phyloP scores from a whole-genome alignment of 2,797 vertebrate genomes.

The Xyrichtys novacula region DNA sequence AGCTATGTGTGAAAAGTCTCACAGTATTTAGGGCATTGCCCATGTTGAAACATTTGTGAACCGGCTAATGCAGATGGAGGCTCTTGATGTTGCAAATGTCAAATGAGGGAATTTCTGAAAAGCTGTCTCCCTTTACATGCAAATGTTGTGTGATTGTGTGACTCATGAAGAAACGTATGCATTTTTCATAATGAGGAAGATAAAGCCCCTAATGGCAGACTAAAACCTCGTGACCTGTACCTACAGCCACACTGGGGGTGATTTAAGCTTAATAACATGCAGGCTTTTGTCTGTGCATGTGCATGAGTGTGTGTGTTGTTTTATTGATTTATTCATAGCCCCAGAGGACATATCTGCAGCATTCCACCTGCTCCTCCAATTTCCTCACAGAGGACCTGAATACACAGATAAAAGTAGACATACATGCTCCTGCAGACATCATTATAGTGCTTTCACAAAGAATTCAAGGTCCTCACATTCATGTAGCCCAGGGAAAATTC shows the following conservation, averaged over 20 bases:
- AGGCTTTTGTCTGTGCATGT: conserved; percentile 42
- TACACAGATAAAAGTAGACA: conserved; percentile 42
- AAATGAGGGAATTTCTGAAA: background rate
- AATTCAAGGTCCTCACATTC: conserved; percentile 46
- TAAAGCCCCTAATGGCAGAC: conserved; percentile 43
- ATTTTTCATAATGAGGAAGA: conserved; percentile 63
- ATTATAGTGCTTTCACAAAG: conserved; percentile 49
- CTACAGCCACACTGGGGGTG: conserved; percentile 31
- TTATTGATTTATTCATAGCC: conserved; percentile 74
- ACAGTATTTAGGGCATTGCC: accelerated
- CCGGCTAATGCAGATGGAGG: background rate
- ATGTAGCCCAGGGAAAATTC: conserved; percentile 62
- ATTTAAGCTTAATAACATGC: conserved; percentile 50
- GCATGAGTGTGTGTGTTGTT: conserved; percentile 34
- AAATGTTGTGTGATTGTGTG: conserved; percentile 38
- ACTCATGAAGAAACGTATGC: conserved; percentile 33
- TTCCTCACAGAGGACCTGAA: conserved; percentile 50
- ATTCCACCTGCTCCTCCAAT: conserved; percentile 81
- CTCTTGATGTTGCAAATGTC: background rate
- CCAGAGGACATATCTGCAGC: conserved; percentile 63
- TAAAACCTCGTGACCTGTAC: conserved; percentile 41
- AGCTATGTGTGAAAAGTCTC: background rate
- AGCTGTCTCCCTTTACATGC: conserved; percentile 22
- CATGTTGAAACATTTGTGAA: background rate
- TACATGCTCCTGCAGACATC: conserved; percentile 26